Conservation (phyloP, 2,113 vertebrate species). For the Struthio camelus region DNA sequence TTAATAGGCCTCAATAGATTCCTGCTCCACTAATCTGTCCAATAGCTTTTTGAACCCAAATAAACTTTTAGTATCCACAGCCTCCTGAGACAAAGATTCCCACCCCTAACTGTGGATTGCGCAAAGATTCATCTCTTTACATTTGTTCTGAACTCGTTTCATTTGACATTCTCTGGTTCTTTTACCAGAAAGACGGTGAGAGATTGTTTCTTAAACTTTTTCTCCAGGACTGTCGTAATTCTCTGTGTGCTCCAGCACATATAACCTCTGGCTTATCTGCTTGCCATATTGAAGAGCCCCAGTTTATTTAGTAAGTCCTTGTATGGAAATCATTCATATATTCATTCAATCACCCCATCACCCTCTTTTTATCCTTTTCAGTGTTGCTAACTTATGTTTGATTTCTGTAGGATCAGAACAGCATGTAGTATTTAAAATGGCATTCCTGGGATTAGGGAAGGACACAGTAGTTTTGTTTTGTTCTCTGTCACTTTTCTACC, state of each 20-base stretch:
- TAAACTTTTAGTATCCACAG: not conserved
- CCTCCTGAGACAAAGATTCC: not conserved
- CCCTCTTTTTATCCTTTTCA: not conserved
- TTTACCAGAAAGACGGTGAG: not conserved
- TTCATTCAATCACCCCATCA: not conserved
- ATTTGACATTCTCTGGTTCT: not conserved
- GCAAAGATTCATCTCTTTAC: not conserved
- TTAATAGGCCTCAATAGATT: not conserved
- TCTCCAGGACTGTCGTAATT: not conserved
- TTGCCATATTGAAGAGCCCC: not conserved
- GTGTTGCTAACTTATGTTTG: not conserved
- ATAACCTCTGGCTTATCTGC: not conserved
- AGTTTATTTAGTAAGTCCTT: not conserved
- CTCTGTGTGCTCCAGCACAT: not conserved
- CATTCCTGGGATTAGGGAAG: not conserved
- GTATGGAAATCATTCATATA: not conserved
- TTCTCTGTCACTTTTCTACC: not conserved
- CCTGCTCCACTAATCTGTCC: not conserved
- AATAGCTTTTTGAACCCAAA: not conserved
- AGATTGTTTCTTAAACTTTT: not conserved
- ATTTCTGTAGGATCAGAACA: not conserved
- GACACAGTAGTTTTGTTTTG: not conserved
- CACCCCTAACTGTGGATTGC: not conserved
- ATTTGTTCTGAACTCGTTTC: not conserved
- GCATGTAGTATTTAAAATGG: not conserved